These are phyloP conservation scores for Larimichthys crocea DNA, from an alignment of 2,113 vertebrate genomes.

Conservation along the genomic window DNA sequence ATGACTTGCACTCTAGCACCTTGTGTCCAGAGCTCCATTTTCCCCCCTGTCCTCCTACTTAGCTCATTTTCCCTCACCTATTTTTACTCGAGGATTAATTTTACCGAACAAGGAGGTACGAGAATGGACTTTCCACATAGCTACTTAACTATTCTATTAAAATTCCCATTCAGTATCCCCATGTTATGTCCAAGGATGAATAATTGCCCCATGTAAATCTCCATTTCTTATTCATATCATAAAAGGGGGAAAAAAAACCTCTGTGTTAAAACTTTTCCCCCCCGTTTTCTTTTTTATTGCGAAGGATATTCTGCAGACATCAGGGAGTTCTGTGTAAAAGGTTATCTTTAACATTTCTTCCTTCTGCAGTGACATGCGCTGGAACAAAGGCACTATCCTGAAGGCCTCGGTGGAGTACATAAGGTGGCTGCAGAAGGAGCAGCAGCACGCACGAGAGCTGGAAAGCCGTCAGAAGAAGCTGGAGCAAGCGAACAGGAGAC, in stretches of 20 bases:
- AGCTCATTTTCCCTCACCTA: slow-evolving; percentile 89
- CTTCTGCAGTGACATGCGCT: slow-evolving; percentile 96
- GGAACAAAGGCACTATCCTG: slow-evolving; percentile 99
- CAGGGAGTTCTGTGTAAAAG: slow-evolving; percentile 90
- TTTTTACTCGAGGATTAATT: slow-evolving; percentile 99
- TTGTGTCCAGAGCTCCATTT: slow-evolving; percentile 69
- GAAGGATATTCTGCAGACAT: slow-evolving; percentile 93
- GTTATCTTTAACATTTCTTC: slow-evolving; percentile 86
- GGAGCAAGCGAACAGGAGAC: slow-evolving; percentile 93
- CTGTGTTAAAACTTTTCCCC: slow-evolving; percentile 89
- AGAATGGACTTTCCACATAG: slow-evolving; percentile 84
- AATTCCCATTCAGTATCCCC: slow-evolving; percentile 97
- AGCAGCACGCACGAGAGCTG: slow-evolving; percentile 94
- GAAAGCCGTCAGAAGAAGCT: slow-evolving; percentile 97
- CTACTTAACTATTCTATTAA: slow-evolving; percentile 99
- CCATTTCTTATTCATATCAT: slow-evolving; percentile 94
- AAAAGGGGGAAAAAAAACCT: slow-evolving; percentile 72
- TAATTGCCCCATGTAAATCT: slow-evolving; percentile 97
- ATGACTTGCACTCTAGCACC: slow-evolving; percentile 78
- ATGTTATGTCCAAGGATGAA: slow-evolving; percentile 97
- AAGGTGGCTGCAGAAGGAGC: slow-evolving; percentile 99
- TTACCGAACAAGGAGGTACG: slow-evolving; percentile 93
- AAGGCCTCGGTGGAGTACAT: slow-evolving; percentile 99
- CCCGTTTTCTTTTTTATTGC: slow-evolving; percentile 70
- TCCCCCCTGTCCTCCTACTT: slow-evolving; percentile 55